Percentiles rank a stretch among this genome's conserved stretches.
phyloP scores from a whole-genome alignment of 2,888 invertebrate species.

The Sipunculus nudus region DNA sequence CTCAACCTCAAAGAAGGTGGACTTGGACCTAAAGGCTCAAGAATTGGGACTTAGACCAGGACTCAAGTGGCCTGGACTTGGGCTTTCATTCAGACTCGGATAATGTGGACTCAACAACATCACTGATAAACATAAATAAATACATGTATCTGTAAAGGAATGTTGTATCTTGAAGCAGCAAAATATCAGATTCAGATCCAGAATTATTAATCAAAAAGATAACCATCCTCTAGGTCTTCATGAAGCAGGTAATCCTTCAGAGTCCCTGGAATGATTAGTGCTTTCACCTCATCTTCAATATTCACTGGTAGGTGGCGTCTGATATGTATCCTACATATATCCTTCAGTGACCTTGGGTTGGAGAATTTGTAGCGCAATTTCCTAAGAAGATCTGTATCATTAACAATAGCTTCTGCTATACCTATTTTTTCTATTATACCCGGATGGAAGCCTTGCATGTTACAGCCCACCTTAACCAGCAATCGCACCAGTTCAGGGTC shows the following conservation, averaged over 20 bases:
- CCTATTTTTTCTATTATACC: neutral
- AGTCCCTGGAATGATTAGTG: constrained; percentile 11
- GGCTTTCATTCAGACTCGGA: no score
- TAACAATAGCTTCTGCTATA: constrained; percentile 1
- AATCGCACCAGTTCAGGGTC: constrained; percentile 7
- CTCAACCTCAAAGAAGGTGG: no score
- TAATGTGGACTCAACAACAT: no score
- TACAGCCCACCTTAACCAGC: constrained; percentile 13
- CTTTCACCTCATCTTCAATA: constrained; percentile 11
- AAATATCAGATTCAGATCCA: no score
- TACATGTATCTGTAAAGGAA: no score
- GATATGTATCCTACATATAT: constrained; percentile 5
- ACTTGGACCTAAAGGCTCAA: no score
- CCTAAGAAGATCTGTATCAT: neutral
- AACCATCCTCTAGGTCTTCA: no score
- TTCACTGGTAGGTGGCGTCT: constrained; percentile 9
- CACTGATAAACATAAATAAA: no score
- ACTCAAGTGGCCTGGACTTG: no score
- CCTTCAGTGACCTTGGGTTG: constrained; percentile 6
- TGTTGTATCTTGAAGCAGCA: no score
- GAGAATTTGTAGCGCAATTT: neutral
- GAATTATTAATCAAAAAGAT: no score
- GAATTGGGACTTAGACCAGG: no score
- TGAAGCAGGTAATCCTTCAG: constrained; percentile 17
- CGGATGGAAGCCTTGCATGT: neutral